Base-by-base conservation (phyloP, 2,797 vertebrate species). In the Mus caroli region DNA sequence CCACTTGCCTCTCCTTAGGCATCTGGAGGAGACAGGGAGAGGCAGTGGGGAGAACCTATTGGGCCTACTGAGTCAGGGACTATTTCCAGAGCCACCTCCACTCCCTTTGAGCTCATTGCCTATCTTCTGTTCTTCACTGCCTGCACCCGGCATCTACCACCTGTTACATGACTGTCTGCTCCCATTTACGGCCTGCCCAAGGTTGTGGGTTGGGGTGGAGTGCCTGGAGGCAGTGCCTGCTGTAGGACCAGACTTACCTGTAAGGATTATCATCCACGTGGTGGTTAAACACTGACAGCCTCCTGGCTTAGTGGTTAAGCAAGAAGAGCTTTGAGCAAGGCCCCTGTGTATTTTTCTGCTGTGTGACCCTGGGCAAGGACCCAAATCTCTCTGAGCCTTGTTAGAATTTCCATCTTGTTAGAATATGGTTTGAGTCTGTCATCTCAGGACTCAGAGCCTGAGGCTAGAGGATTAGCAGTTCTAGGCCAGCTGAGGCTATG, bases 131-230 rank as follows among this genome's bases (percentile, higher is more conserved):
- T 37, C 46, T 52, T 31, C 37, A 14, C 62, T 50, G 1, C 40
- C 4, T 26, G 3, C 34, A 43, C 7, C 71, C 50, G 1, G 7
- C 90, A 9, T 26, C 54, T 90, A n/a, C 54, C 40, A 76, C 24
- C 52, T 28, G 43, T 15, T 6, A 3, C 69, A 37, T 2, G 20
- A 40, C 56, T 0, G 0, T 67, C 34, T 50, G 13, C 15, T 20
- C 20, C 46, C 71, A 28, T 19, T 50, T 7, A 8, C 14, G 4
- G 4, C 0, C 1, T 15, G 15, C 37, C 0, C 37, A 4, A 17
- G 20, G 17, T 60, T 4, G 20, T 17, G 0, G 46, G 90, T 22
- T 46, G 52, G 77, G 91, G n/a, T 6, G 14, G 28, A 67, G 85
- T 22, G 9, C 17, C 0, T 1, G n/a, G 28, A 46, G 40, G 34